phyloP scores from a whole-genome alignment of 2,113 vertebrate genomes.

The Tupaia chinensis region DNA sequence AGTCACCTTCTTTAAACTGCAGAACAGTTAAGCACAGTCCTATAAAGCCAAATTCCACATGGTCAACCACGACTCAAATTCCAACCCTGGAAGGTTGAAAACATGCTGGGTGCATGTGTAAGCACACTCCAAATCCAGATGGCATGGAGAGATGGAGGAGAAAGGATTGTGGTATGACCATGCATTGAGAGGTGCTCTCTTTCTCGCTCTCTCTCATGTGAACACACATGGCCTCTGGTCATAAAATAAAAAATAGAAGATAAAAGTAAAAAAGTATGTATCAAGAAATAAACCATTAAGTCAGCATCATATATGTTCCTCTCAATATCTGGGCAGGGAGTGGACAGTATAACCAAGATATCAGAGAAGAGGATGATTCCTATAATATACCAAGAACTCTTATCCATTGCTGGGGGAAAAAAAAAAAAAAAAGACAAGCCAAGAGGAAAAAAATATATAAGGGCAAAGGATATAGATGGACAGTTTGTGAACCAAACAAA shows the following conservation, averaged over 20 bases:
- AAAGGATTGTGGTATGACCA: too few species aligned
- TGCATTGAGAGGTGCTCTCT: too few species aligned
- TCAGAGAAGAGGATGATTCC: neutral
- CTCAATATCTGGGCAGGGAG: neutral
- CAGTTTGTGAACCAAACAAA: neutral
- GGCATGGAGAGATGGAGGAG: too few species aligned
- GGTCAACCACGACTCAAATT: too few species aligned
- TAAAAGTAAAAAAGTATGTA: neutral
- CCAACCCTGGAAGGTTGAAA: too few species aligned
- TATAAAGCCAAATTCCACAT: too few species aligned
- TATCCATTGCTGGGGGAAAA: neutral
- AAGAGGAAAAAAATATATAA: neutral
- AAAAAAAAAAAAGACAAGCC: neutral
- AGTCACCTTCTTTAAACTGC: too few species aligned
- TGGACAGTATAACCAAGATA: neutral
- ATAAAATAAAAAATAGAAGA: neutral
- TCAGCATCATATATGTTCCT: neutral
- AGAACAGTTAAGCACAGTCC: too few species aligned
- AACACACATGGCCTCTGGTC: too few species aligned
- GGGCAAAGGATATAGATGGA: neutral
- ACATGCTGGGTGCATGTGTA: too few species aligned
- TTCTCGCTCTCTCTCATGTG: too few species aligned
- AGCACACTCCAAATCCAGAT: too few species aligned
- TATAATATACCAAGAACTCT: neutral
- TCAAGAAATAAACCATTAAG: neutral